Percentiles rank a stretch among this genome's conserved stretches.
Conservation (phyloP, 2,888 invertebrate species). For the Tridacna crocea region DNA sequence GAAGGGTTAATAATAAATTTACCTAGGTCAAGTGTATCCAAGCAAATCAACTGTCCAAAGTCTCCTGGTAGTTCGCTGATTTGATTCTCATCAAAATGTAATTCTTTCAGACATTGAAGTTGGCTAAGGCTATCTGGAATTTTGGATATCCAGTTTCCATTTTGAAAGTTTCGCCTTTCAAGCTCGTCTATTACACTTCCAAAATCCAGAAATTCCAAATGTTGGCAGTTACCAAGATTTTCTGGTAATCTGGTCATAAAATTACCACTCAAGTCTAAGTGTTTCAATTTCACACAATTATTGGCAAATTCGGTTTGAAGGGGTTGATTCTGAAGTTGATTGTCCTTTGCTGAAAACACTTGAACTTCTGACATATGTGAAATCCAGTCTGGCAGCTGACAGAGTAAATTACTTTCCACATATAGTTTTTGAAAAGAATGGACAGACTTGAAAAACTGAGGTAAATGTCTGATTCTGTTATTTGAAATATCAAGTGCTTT, state of each 20-base stretch:
- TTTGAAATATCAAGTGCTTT: conserved; percentile 72
- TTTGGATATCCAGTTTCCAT: conserved; percentile 78
- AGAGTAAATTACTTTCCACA: conserved; percentile 68
- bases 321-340: conserved; percentile 65
- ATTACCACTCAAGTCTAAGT: conserved; percentile 76
- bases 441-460: conserved; percentile 62
- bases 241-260: conserved; percentile 74
- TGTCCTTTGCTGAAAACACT: conserved; percentile 72
- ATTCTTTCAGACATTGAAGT: conserved; percentile 67
- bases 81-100: conserved; percentile 79
- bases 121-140: conserved; percentile 73
- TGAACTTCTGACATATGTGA: conserved; percentile 59
- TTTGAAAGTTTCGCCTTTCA: conserved; percentile 77
- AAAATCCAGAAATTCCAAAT: conserved; percentile 72
- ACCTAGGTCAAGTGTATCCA: conserved; percentile 80
- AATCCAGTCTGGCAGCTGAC: conserved; percentile 71
- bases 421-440: conserved; percentile 67
- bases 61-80: conserved; percentile 72
- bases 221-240: conserved; percentile 69
- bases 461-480: conserved; percentile 69
- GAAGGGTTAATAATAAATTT: conserved; percentile 20
- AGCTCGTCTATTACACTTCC: conserved; percentile 79
- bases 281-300: conserved; percentile 62
- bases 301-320: conserved; percentile 67
- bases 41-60: conserved; percentile 73